Evolutionary conservation across 2,113 vertebrate species (phyloP).

Genomic region (Nothocercus nigrocapillus): DNA sequence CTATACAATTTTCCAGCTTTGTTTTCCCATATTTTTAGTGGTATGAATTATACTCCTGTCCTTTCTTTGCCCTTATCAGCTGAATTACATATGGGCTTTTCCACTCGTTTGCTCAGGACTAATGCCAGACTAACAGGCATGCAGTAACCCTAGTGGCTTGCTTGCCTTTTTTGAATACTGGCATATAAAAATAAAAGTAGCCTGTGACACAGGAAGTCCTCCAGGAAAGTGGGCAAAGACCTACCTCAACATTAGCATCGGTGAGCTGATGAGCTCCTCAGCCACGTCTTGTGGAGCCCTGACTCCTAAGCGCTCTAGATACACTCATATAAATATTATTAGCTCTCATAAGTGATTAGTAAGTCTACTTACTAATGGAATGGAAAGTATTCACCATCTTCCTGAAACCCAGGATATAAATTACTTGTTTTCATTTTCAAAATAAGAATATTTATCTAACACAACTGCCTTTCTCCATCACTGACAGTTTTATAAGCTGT

Average conservation of each 20-base stretch:
- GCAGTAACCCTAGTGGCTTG: background rate
- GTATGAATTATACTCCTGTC: background rate
- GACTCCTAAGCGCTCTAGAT: background rate
- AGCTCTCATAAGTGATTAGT: background rate
- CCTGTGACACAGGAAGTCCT: background rate
- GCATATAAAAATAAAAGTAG: background rate
- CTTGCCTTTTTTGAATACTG: background rate
- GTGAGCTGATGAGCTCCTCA: background rate
- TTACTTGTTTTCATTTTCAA: background rate
- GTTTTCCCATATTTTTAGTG: background rate
- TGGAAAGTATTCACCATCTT: background rate
- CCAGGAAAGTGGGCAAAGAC: background rate
- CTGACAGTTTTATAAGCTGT: background rate
- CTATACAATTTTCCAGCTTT: background rate
- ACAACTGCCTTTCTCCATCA: accelerated
- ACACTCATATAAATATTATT: background rate
- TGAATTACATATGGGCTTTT: background rate
- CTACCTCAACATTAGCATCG: accelerated
- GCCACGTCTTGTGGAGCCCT: background rate
- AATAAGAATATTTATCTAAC: background rate
- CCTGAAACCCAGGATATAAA: background rate
- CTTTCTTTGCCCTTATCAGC: background rate
- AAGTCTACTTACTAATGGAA: background rate
- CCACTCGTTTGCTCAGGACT: background rate
- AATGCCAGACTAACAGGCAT: background rate